Conservation (phyloP, 2,888 invertebrate genomes). For the Tetragnatha montana region DNA sequence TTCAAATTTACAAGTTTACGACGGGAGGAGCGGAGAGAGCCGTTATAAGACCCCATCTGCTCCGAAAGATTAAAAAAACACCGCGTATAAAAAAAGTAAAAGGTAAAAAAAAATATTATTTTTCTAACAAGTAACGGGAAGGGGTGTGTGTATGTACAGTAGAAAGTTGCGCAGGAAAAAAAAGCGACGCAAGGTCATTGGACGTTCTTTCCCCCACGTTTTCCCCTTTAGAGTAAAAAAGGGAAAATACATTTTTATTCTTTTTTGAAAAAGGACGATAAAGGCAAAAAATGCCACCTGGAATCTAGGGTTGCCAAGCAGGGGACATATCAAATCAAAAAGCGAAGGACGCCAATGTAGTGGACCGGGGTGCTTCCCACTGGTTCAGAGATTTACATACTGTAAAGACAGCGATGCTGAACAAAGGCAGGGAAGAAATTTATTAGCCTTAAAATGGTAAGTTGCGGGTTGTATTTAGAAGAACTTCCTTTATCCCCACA, state of each 20-base stretch:
- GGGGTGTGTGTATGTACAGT: constrained; percentile 60
- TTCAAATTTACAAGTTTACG: constrained; percentile 70
- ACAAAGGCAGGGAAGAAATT: neutral
- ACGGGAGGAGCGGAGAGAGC: constrained; percentile 35
- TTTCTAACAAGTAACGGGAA: constrained; percentile 68
- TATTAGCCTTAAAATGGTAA: neutral
- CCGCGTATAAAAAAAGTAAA: constrained; percentile 56
- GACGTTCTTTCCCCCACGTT: constrained; percentile 39
- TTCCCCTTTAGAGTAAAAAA: constrained; percentile 35
- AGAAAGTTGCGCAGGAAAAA: constrained; percentile 39
- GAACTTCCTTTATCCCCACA: neutral
- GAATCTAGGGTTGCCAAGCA: constrained; percentile 63
- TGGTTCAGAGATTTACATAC: constrained; percentile 2
- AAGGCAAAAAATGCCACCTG: constrained; percentile 70
- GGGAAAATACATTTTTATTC: constrained; percentile 49
- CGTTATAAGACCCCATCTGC: constrained; percentile 70
- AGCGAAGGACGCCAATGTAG: constrained; percentile 33
- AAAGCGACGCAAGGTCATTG: constrained; percentile 66
- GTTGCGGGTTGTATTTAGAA: neutral
- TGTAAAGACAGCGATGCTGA: neutral
- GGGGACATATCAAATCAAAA: constrained; percentile 37
- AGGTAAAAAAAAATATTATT: constrained; percentile 55
- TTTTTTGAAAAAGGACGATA: constrained; percentile 62
- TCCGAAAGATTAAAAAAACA: constrained; percentile 64
- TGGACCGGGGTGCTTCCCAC: neutral